Evolutionary conservation across 2,113 vertebrate species (phyloP), one percentile per base, ranked within the genome.

Genomic region (Psilopsiagon aurifrons): DNA sequence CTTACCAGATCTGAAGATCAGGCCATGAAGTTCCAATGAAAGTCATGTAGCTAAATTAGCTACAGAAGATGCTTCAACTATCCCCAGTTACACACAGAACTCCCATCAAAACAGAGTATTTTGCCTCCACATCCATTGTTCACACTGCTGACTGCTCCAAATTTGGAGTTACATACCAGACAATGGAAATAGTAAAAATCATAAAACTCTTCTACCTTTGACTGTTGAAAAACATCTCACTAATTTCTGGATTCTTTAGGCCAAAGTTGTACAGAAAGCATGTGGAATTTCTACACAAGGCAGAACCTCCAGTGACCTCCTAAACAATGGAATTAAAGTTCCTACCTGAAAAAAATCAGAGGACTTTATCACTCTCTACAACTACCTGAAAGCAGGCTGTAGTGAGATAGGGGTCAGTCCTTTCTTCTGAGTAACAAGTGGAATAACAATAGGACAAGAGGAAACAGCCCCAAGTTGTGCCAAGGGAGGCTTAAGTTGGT

Each of bases 371-470:
- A 0, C 27, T 70, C 54, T 46, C 64, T 69, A 17, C 20, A 81
- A 31, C 33, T 33, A 44, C 39, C 14, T 64, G 43, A 86, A 88
- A 76, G 17, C 10, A 62, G 27, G 31, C 1, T 41, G 14, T 16
- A 68, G 10, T 0, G 0, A 84, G 37, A 46, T 11, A 7, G 11
- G 1, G 5, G 10, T 39, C 2, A 0, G 24, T 22, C 31, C 66
- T 25, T 84, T 59, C 11, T 82, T 24, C 15, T n/a, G 49, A 28
- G 17, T 41, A 71, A 39, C 29, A 76, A 67, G 24, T 0, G 3
- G 39, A 39, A 39, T 39, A 39, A 39, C 39, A 39, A 64, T 0
- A 64, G 8, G 27, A 86, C 4, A 12, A 55, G 39, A 84, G 24
- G 14, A 83, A 63, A 86, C 1, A 4, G 27, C 54, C 28, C 76